Conservation (phyloP, 2,113 vertebrate genomes). For the Chelonoidis abingdonii region DNA sequence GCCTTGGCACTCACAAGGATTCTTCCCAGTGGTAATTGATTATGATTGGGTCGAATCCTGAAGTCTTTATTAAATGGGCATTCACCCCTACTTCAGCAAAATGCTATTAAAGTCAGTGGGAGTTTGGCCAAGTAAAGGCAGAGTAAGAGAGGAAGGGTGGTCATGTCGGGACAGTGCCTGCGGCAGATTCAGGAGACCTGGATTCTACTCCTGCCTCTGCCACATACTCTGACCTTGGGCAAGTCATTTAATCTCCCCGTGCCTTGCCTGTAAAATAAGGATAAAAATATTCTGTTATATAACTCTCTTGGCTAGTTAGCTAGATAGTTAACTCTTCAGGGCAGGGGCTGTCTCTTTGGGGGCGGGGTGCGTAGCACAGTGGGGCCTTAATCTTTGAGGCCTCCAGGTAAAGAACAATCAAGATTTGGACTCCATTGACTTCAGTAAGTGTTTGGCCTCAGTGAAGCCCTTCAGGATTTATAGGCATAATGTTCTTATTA, state of each 20-base stretch:
- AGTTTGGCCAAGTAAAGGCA: background rate
- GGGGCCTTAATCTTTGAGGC: background rate
- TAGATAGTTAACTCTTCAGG: background rate
- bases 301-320: background rate
- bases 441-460: too few relatives aligned
- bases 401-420: background rate
- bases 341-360: background rate
- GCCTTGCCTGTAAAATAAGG: background rate
- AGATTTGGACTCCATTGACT: background rate
- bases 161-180: background rate
- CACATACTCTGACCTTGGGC: background rate
- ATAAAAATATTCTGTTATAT: background rate
- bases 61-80: background rate
- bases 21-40: background rate
- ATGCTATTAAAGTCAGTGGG: background rate
- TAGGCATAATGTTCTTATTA: too few relatives aligned
- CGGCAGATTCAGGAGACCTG: background rate
- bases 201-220: background rate
- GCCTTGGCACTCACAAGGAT: background rate
- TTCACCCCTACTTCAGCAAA: background rate
- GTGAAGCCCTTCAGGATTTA: too few relatives aligned
- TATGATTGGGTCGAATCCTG: background rate
- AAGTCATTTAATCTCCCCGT: background rate
- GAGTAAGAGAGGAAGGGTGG: background rate
- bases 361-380: background rate